Evolutionary conservation across 1,140 invertebrate species (phyloP), one percentile per base, ranked within the genome.

Genomic region (Lerema accius): DNA sequence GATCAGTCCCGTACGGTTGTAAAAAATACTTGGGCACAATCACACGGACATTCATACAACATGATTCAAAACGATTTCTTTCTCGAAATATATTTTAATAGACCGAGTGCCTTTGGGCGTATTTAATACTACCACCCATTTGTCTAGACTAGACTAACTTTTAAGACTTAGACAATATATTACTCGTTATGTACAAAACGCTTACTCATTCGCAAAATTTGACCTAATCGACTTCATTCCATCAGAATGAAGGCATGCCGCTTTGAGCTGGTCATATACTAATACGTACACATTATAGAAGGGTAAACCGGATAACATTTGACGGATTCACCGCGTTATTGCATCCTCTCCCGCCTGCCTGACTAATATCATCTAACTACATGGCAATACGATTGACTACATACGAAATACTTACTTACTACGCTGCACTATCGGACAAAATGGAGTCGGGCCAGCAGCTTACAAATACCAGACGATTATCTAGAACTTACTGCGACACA

Each of bases 181-280:
- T 83, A 82, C 69, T 82, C 72, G 73, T 74, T 82, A 80, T 90
- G 87, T 90, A 90, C 87, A 90, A 89, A 90, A 90, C 79, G 83
- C 78, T 89, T 85, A 84, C 53, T 76, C 75, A 71, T 78, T 79
- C 73, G 81, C 80, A 84, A 86, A 84, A 82, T 87, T 87, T 88
- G 80, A 80, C 76, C 83, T 90, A 87, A 75, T 61, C 80, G 73
- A 73, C 68, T 72, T 73, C 69, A 79, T 73, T 70, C 70, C 71
- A 63, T 73, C 72, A 65, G n/a, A 48, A 45, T 45, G 35, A 58
- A 58, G 72, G 66, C 67, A 70, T 69, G 77, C 72, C 69, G 83
- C 83, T 88, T 88, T 78, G 63, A 86, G 87, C 84, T 80, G 76
- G 73, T 63, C 69, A 76, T 75, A 69, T 68, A 65, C 63, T 70